phyloP scores from a whole-genome alignment of 1,140 invertebrate genomes.

The Brachystomella parvula region DNA sequence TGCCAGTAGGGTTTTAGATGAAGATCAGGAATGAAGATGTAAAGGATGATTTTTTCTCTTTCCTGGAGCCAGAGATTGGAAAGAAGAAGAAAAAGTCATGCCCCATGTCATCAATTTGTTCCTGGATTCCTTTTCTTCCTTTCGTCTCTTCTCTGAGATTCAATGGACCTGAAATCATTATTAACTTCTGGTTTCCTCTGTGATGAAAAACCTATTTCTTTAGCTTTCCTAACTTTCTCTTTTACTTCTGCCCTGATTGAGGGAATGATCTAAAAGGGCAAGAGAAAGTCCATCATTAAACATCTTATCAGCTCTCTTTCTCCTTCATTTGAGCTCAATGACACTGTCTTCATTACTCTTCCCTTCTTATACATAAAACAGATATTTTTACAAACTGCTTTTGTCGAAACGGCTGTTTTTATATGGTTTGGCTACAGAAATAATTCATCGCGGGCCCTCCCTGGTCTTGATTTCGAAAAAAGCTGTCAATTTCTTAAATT shows the following conservation, averaged over 20 bases:
- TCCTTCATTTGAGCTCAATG: background rate
- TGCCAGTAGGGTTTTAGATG: too few relatives aligned
- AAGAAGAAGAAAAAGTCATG: too few relatives aligned
- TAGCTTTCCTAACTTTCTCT: background rate
- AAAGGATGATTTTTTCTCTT: too few relatives aligned
- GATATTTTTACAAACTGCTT: background rate
- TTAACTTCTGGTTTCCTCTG: background rate
- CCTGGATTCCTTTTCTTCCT: too few relatives aligned
- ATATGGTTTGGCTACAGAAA: background rate
- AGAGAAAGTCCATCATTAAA: constrained; percentile 1
- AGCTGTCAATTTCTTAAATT: background rate
- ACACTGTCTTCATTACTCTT: background rate
- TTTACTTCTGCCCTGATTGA: background rate
- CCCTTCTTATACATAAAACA: background rate
- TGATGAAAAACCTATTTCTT: background rate
- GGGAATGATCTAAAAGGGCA: background rate
- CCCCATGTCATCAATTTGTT: too few relatives aligned
- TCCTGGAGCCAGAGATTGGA: too few relatives aligned
- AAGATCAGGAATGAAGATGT: too few relatives aligned
- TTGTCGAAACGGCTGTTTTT: constrained; percentile 4
- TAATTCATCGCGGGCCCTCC: too few relatives aligned
- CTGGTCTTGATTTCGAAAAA: too few relatives aligned
- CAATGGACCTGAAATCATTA: background rate
- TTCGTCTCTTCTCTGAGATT: background rate
- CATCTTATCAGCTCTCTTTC: background rate